Base-by-base conservation (phyloP, 2,888 invertebrate species). In the Invenusta paracnida region DNA sequence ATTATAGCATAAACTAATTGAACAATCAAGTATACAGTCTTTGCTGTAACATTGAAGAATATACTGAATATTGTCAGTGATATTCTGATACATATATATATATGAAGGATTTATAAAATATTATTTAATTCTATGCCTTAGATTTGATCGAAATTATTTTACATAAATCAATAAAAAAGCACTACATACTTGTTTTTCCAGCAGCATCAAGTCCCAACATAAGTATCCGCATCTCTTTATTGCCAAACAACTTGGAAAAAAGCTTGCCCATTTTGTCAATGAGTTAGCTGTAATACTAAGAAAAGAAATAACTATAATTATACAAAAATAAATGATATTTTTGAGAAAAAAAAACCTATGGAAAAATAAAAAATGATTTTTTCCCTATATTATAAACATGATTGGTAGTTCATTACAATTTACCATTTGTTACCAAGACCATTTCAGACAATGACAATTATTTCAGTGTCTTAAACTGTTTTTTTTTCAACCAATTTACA, bases 201-300 rank as follows among this genome's bases (percentile, higher is more conserved):
- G 83, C 83, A 17, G 31, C 83, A 66, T 83, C 83, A 25, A 83
- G 31, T 1, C 83, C 83, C n/a, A 83, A 25, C 83, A 83, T 83
- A 25, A 83, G 48, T 30, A 83, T 83, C 2, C 83, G 29, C 83
- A 83, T 83, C 48, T 83, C 83, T 25, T 83, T 83, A 27, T 83
- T 83, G 27, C 83, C 83, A 30, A 83, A 83, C n/a, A 83, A 30
- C 31, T 83, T 83, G 30, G 83, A 83, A 27, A 83, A 83, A 13
- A 83, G 25, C 48, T 83, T 83, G 48, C 83, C 83, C 83, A 83
- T 83, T n/a, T 79, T 79, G 81, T 23, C n/a, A 25, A n/a, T n/a
- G n/a, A n/a, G n/a, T 66, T 66, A 11, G 11, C n/a, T 66, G 11
- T 66, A 66, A 66, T 66, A 66, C 66, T 11, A 66, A 66, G n/a